Conservation (phyloP, 2,888 invertebrate genomes). For the Melikaiella ostensackeni region DNA sequence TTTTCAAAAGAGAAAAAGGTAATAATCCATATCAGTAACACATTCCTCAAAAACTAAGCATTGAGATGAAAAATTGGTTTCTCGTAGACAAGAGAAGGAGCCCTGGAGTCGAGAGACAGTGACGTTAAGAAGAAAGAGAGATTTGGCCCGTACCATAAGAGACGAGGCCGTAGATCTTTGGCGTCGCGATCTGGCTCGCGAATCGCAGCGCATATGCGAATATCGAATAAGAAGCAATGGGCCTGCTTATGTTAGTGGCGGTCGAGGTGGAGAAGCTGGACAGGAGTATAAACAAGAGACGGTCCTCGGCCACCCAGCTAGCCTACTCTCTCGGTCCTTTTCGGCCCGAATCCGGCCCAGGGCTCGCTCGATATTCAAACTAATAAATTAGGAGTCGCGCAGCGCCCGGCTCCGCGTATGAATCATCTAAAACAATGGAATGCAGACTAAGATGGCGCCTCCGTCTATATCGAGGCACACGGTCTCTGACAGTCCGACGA, state of each 20-base stretch:
- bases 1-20: too few relatives aligned
- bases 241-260: constrained; percentile 41
- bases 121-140: constrained; percentile 18
- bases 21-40: too few relatives aligned
- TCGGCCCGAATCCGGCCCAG: constrained; percentile 58
- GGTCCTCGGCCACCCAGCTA: constrained; percentile 74
- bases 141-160: constrained; percentile 16
- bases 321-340: constrained; percentile 61
- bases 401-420: constrained; percentile 69
- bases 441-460: constrained; percentile 76
- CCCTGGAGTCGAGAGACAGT: background rate
- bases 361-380: constrained; percentile 75
- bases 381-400: constrained; percentile 75
- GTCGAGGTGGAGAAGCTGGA: constrained; percentile 47
- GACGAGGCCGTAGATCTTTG: constrained; percentile 28
- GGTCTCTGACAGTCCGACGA: constrained; percentile 67
- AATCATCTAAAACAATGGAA: constrained; percentile 78
- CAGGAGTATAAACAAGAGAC: constrained; percentile 68
- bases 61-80: background rate
- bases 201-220: constrained; percentile 33
- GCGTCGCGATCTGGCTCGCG: constrained; percentile 28
- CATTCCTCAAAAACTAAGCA: too few relatives aligned
- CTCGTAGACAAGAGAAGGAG: background rate
- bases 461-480: constrained; percentile 59
- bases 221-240: constrained; percentile 46